Conservation (phyloP, 1,140 invertebrate genomes). For the Aphis gossypii region DNA sequence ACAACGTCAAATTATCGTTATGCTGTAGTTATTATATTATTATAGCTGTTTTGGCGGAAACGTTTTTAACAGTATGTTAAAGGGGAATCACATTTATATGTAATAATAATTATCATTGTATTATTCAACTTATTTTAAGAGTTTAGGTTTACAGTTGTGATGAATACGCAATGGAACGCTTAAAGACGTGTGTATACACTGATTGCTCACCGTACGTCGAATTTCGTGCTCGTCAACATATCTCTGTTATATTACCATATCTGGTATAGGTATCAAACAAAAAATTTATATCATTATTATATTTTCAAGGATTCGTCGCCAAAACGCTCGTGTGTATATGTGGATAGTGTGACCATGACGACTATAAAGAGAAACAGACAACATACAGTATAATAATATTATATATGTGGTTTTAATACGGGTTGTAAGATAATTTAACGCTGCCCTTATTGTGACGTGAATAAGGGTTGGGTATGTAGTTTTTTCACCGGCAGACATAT, state of each 20-base stretch:
- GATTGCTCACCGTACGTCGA: background rate
- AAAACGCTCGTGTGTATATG: background rate
- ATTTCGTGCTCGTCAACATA: background rate
- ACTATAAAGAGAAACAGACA: background rate
- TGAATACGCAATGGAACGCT: too few relatives aligned
- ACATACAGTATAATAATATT: background rate
- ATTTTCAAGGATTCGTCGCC: background rate
- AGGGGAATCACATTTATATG: background rate
- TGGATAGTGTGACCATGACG: background rate
- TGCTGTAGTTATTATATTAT: background rate
- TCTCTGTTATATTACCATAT: background rate
- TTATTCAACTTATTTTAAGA: too few relatives aligned
- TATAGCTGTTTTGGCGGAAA: background rate
- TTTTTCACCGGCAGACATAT: background rate
- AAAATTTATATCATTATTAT: background rate
- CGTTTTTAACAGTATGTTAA: background rate
- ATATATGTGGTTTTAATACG: background rate
- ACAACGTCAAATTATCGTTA: background rate
- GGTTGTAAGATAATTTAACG: background rate
- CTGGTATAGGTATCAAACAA: background rate
- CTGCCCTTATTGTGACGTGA: background rate
- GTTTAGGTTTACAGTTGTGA: too few relatives aligned
- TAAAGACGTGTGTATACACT: too few relatives aligned
- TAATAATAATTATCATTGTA: too few relatives aligned
- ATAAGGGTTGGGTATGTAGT: background rate